These are phyloP conservation scores for Diplolepis rosae DNA, from an alignment of 2,888 invertebrate species.

Conservation along the genomic window DNA sequence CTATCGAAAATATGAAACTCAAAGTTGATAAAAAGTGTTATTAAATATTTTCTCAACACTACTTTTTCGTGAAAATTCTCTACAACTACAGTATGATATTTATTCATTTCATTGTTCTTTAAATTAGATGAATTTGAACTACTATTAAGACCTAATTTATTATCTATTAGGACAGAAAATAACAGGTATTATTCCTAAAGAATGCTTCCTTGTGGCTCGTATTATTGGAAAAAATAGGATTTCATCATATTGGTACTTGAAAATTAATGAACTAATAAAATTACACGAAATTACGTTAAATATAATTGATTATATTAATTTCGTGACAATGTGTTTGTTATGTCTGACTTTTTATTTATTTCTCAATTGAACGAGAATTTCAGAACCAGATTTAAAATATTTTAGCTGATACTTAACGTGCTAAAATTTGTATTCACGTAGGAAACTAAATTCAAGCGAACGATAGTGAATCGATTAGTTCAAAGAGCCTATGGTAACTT, in stretches of 20 bases:
- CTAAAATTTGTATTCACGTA: background rate
- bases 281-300: too few relatives aligned
- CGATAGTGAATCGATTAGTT: background rate
- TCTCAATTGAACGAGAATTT: background rate
- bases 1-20: slow-evolving; percentile 23
- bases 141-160: too few relatives aligned
- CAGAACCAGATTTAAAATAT: background rate
- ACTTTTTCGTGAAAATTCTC: background rate
- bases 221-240: too few relatives aligned
- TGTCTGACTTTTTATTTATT: background rate
- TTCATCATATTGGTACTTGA: too few relatives aligned
- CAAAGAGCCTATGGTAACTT: background rate
- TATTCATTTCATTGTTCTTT: background rate
- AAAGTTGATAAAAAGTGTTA: slow-evolving; percentile 8
- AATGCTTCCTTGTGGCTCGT: too few relatives aligned
- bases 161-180: too few relatives aligned
- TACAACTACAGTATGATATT: too few relatives aligned
- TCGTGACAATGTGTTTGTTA: too few relatives aligned
- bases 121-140: background rate
- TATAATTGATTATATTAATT: too few relatives aligned
- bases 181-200: too few relatives aligned
- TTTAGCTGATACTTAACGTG: background rate
- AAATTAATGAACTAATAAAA: too few relatives aligned
- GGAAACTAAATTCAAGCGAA: background rate
- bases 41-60: slow-evolving; percentile 1